These are phyloP conservation scores for Perizoma affinitatum DNA, from an alignment of 2,888 invertebrate genomes.

Conservation along the genomic window DNA sequence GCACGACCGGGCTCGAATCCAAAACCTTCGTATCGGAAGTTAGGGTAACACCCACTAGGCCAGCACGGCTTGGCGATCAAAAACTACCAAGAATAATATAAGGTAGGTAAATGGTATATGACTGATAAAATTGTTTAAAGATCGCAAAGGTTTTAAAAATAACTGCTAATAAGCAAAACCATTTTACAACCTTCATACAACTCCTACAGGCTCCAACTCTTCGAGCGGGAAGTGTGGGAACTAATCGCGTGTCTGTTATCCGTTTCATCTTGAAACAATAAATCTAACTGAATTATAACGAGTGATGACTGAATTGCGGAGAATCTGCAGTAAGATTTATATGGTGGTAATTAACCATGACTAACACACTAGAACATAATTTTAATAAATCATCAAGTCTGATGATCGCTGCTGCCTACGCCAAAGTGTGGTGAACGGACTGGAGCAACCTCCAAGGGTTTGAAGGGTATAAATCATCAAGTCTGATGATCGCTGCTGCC, in stretches of 20 bases:
- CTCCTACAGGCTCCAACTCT: background rate
- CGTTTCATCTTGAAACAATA: conserved; percentile 16
- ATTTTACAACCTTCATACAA: background rate
- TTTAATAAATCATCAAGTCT: background rate
- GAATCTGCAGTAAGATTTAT: conserved; percentile 17
- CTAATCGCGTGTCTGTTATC: conserved; percentile 19
- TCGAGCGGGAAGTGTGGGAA: conserved; percentile 5
- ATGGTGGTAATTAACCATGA: conserved; percentile 21
- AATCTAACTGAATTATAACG: conserved; percentile 15
- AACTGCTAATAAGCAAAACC: background rate
- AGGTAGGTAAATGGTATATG: no score
- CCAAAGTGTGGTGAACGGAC: no score
- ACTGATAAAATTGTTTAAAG: no score
- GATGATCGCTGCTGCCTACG: no score
- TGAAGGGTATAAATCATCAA: background rate
- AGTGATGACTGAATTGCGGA: conserved; percentile 17
- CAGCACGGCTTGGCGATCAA: no score
- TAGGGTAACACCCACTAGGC: no score
- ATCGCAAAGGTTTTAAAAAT: no score
- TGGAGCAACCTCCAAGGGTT: no score
- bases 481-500: no score
- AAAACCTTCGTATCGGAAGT: no score
- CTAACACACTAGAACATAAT: conserved; percentile 15
- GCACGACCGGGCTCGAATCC: no score
- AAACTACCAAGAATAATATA: no score